These are phyloP conservation scores for Cladopsammia gracilis DNA, from an alignment of 64 coral and sea anemone genomes.

Conservation along the genomic window DNA sequence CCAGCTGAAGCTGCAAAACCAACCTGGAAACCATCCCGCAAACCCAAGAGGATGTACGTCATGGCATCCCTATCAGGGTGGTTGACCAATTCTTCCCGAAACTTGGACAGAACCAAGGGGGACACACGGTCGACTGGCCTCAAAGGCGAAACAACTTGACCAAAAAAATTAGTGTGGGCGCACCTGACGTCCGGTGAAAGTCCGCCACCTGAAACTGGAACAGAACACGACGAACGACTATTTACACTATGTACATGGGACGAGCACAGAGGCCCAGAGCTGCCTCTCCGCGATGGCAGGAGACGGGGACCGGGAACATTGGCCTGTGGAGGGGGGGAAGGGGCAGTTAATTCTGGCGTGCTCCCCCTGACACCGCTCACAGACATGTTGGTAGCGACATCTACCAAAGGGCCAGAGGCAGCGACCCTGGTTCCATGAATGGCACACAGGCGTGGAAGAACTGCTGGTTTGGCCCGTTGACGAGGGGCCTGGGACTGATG, in stretches of 20 bases:
- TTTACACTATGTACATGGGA: neutral
- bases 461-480: neutral
- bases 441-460: neutral
- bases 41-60: neutral
- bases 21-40: conserved; percentile 24
- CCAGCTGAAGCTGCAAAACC: neutral
- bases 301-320: neutral
- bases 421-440: neutral
- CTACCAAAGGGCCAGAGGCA: neutral
- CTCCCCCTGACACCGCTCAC: neutral
- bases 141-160: neutral
- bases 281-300: neutral
- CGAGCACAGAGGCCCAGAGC: neutral
- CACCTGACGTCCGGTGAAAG: neutral
- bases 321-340: neutral
- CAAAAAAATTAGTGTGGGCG: neutral
- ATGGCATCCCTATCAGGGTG: conserved; percentile 6
- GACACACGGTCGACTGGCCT: neutral
- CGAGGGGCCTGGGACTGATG: neutral
- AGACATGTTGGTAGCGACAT: neutral
- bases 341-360: neutral
- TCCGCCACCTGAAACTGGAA: neutral
- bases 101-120: neutral
- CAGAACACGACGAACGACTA: neutral
- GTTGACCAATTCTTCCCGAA: neutral